These are phyloP conservation scores for Nannoperca obscura DNA, from an alignment of 2,797 vertebrate species.

Conservation along the genomic window DNA sequence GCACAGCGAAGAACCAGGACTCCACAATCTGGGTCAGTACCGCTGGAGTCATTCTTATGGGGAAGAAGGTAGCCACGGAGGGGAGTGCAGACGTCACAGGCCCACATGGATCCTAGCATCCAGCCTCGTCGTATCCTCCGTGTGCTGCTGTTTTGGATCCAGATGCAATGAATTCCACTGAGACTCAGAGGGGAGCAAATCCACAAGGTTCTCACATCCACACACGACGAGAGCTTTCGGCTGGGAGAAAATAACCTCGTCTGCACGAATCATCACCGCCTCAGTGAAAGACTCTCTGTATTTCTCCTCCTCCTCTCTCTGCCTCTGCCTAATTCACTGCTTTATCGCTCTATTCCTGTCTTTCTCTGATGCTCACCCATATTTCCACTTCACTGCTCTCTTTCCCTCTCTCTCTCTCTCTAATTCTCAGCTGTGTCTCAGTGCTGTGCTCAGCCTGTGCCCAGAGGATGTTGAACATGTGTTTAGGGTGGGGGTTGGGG, in stretches of 20 bases:
- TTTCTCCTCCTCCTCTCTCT: slow-evolving; percentile 47
- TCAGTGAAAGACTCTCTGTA: slow-evolving; percentile 26
- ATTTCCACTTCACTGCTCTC: slow-evolving; percentile 77
- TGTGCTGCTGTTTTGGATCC: slow-evolving; percentile 45
- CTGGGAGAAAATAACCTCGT: slow-evolving; percentile 27
- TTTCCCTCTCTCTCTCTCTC: slow-evolving; percentile 56
- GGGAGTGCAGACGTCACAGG: slow-evolving; percentile 54
- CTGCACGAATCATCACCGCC: slow-evolving; percentile 48
- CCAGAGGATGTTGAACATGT: slow-evolving; percentile 83
- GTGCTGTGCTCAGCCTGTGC: slow-evolving; percentile 68
- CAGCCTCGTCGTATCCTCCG: slow-evolving; percentile 51
- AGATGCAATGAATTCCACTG: slow-evolving; percentile 51
- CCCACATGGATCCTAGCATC: slow-evolving; percentile 56
- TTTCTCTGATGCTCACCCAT: slow-evolving; percentile 77
- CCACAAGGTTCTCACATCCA: slow-evolving; percentile 59
- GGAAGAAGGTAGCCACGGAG: slow-evolving; percentile 23
- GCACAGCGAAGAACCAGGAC: slow-evolving; percentile 25
- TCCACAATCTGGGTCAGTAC: slow-evolving; percentile 68
- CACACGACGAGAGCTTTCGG: slow-evolving; percentile 23
- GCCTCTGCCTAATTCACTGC: slow-evolving; percentile 70
- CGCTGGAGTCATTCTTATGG: slow-evolving; percentile 51
- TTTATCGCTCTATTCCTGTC: slow-evolving; percentile 83
- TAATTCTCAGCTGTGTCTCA: slow-evolving; percentile 74
- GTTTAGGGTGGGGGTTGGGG: slow-evolving; percentile 80
- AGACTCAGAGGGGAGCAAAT: slow-evolving; percentile 46